Base-by-base conservation (phyloP, 2,797 vertebrate genomes). In the Alcedo quadribrachys region DNA sequence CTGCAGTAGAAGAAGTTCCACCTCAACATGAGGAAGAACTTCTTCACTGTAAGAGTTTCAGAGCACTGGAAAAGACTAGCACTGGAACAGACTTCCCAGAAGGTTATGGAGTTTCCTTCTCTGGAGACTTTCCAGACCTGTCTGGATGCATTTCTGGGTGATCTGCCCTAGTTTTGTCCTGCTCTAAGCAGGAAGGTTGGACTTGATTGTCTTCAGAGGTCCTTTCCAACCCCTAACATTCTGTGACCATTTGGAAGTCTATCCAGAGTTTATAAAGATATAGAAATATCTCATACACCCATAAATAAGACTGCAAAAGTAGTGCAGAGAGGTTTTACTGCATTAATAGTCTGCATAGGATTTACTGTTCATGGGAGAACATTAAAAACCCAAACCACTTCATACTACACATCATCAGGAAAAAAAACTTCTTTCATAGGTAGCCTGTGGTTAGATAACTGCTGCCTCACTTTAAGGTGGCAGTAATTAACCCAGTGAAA, bases 341-440 rank as follows among this genome's bases (percentile, higher is more conserved):
- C 9, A 55, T 55, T 63, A 18, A 24, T 8, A 57, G 25, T 45
- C n/a, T 60, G 51, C 5, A 11, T 37, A 43, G 13, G 33, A 35
- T 65, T 81, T 83, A 58, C 13, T 68, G 14, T 15, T 91, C 15
- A 28, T 30, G 30, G 17, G 9, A 89, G 73, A 81, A 60, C 15
- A 27, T 35, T 48, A 76, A 75, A 76, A 71, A 5, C 1, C 1
- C 46, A 89, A 82, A 69, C 7, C 18, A 62, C 27, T 75, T 83
- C 27, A 70, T 70, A 65, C 9, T 33, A 74, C 32, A 67, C n/a
- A 70, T 40, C 32, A 78, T 75, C 43, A 94, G 67, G 73, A 93
- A 85, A 66, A 85, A 69, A 40, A 42, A 37, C 8, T 91, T 92
- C 73, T 82, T 82, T 91, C 67, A 24, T 85, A 60, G 77, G 66